These are phyloP conservation scores for Cotesia congregata DNA, from an alignment of 2,888 invertebrate species.

Conservation along the genomic window DNA sequence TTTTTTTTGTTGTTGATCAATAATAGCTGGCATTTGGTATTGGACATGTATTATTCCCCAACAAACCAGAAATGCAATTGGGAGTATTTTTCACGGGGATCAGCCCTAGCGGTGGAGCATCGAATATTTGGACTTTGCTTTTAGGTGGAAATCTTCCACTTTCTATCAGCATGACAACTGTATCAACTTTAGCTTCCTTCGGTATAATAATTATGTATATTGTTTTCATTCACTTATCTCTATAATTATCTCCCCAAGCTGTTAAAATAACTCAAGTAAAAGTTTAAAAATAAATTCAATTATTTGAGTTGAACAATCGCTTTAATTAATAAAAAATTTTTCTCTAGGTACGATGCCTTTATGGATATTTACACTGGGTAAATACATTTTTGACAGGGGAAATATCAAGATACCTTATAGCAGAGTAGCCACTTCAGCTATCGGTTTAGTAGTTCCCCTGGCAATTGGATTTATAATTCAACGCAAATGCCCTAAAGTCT, in stretches of 20 bases:
- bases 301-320: neutral
- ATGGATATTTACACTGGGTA: constrained; percentile 92
- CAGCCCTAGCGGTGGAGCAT: constrained; percentile 94
- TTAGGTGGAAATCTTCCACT: constrained; percentile 93
- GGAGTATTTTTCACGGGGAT: constrained; percentile 93
- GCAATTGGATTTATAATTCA: constrained; percentile 79
- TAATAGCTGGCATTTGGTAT: constrained; percentile 81
- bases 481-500: constrained; percentile 77
- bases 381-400: constrained; percentile 79
- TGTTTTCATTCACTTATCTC: constrained; percentile 24
- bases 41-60: constrained; percentile 80
- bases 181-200: constrained; percentile 90
- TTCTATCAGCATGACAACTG: constrained; percentile 94
- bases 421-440: constrained; percentile 81
- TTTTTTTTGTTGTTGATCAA: constrained; percentile 42
- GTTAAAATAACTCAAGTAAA: neutral
- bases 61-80: constrained; percentile 79
- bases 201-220: constrained; percentile 71
- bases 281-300: neutral
- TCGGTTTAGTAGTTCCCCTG: constrained; percentile 84
- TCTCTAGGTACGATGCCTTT: constrained; percentile 85
- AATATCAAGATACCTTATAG: constrained; percentile 83
- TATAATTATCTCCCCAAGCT: constrained; percentile 4
- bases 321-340: constrained; percentile 20
- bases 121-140: constrained; percentile 95